These are phyloP conservation scores for Petaurus breviceps DNA, from an alignment of 2,113 vertebrate species.

Conservation along the genomic window DNA sequence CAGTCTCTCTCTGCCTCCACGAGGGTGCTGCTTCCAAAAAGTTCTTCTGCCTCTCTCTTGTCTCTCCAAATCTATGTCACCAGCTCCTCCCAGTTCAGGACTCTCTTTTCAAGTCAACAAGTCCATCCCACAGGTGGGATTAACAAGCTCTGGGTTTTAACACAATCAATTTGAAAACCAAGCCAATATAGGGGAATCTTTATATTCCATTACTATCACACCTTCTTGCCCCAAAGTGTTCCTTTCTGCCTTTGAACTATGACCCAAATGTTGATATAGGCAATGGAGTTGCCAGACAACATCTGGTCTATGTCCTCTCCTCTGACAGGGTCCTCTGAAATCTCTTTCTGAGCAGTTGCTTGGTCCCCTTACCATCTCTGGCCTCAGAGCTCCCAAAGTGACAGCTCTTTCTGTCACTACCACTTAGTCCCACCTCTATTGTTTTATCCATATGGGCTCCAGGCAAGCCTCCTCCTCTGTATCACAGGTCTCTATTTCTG, in stretches of 20 bases:
- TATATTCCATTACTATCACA: no score
- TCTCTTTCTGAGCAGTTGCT: not conserved
- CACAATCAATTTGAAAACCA: no score
- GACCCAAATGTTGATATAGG: not conserved
- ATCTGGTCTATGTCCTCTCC: not conserved
- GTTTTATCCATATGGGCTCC: not conserved
- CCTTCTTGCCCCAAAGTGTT: not conserved
- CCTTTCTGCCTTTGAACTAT: not conserved
- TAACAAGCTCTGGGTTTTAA: no score
- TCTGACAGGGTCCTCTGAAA: not conserved
- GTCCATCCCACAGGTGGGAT: no score
- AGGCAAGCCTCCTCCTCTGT: no score
- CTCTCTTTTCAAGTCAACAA: no score
- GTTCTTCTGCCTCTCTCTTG: no score
- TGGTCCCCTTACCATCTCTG: not conserved
- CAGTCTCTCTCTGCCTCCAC: no score
- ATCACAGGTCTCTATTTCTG: not conserved
- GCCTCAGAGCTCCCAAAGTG: not conserved
- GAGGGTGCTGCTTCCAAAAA: no score
- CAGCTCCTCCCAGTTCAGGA: no score
- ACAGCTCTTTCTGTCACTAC: not conserved
- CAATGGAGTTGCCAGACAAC: not conserved
- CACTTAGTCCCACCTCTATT: not conserved
- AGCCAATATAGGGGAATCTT: no score
- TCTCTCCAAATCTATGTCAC: no score